Conservation (phyloP, 2,797 vertebrate species). For the Diglossa cyanea region DNA sequence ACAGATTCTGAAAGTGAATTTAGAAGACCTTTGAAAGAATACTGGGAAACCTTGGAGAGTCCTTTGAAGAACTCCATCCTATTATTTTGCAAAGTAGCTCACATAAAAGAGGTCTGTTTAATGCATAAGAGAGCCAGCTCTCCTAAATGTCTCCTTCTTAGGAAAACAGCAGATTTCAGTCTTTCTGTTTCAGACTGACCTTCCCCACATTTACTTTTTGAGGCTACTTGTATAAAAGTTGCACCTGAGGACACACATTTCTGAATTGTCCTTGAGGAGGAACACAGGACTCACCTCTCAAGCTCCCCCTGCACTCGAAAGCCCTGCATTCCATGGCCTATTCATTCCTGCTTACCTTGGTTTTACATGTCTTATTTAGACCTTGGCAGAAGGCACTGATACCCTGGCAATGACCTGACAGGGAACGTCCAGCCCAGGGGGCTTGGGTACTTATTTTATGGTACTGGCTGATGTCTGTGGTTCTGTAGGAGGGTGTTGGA, state of each 20-base stretch:
- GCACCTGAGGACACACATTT: neutral
- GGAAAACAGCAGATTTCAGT: neutral
- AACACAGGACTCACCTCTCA: neutral
- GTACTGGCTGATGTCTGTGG: neutral
- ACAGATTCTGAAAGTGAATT: neutral
- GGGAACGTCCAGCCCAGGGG: neutral
- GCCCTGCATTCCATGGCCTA: accelerated
- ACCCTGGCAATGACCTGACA: neutral
- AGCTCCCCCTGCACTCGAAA: accelerated
- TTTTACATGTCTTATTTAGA: neutral
- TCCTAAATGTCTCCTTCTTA: neutral
- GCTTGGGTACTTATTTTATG: neutral
- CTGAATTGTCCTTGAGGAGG: neutral
- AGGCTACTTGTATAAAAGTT: neutral
- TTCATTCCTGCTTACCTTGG: neutral
- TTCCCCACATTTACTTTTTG: neutral
- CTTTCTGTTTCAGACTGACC: neutral
- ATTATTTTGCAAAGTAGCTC: neutral
- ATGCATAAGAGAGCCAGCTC: neutral
- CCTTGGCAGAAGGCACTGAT: neutral
- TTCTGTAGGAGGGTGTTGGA: neutral
- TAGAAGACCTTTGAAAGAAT: neutral
- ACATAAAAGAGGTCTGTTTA: neutral
- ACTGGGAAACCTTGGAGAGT: neutral
- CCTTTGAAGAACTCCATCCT: neutral